Base-by-base conservation (phyloP, 2,888 invertebrate species). In the Cremastinae sp. region DNA sequence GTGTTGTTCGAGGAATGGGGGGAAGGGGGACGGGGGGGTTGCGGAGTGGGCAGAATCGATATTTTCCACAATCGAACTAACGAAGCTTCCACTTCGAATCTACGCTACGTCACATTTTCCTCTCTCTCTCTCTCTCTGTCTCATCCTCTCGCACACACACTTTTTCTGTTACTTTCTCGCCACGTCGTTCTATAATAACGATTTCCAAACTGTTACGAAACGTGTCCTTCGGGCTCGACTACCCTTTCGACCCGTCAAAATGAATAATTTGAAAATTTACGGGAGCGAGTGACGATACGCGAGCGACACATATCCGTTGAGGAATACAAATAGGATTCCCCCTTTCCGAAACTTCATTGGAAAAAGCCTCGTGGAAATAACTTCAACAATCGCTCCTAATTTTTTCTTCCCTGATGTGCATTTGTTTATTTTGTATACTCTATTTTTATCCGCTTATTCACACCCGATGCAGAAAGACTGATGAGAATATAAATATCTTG, bases 11-110 rank as follows among this genome's bases (percentile, higher is more conserved):
- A 7, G 18, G 14, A 28, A 9, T n/a, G n/a, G n/a, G n/a, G n/a
- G n/a, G n/a, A n/a, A n/a, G n/a, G n/a, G n/a, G n/a, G n/a, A n/a
- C n/a, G n/a, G n/a, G n/a, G n/a, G n/a, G n/a, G n/a, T n/a, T n/a
- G n/a, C n/a, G n/a, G n/a, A n/a, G n/a, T n/a, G 34, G 14, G 16
- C 38, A 75, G 62, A 71, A 75, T 75, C 75, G 71, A 75, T 75
- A 68, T 75, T 66, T 61, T 41, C 59, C 75, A 75, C 75, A 75
- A 75, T 75, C 71, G 75, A 62, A 72, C 75, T 71, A 75, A 75
- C 75, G 75, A 75, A 68, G 64, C 66, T 49, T n/a, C 58, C 22
- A 43, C 51, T 47, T 65, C 34, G 43, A 18, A 56, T 58, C 34
- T 28, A 54, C 43, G 66, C 45, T 58, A 70, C 65, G 71, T 47